phyloP scores from a whole-genome alignment of 2,888 invertebrate genomes.

The Noctua janthina region DNA sequence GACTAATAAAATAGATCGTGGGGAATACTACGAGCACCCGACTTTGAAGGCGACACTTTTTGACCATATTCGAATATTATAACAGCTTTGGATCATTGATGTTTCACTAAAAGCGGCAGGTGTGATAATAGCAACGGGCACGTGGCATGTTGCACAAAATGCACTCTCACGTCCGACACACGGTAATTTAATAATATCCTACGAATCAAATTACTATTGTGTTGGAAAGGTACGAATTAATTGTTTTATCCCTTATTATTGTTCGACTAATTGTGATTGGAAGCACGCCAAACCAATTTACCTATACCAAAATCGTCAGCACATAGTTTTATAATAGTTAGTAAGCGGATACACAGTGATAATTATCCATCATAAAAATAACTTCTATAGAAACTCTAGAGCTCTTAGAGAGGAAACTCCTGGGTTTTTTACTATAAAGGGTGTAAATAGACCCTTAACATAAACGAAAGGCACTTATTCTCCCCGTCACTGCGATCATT shows the following conservation, averaged over 20 bases:
- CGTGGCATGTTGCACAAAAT: constrained; percentile 65
- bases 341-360: neutral
- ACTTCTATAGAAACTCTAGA: neutral
- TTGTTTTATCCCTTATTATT: constrained; percentile 6
- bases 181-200: constrained; percentile 57
- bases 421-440: neutral
- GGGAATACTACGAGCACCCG: neutral
- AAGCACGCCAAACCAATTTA: neutral
- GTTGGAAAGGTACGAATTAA: constrained; percentile 15
- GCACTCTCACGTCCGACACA: constrained; percentile 70
- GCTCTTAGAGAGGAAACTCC: neutral
- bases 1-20: neutral
- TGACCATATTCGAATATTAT: constrained; percentile 8
- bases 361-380: neutral
- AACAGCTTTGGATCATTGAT: constrained; percentile 31
- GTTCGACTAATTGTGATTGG: constrained; percentile 7
- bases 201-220: constrained; percentile 46
- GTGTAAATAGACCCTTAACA: too few relatives aligned
- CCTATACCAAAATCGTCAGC: neutral
- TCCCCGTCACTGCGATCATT: too few relatives aligned
- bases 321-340: neutral
- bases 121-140: constrained; percentile 48
- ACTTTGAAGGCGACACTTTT: neutral
- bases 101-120: constrained; percentile 53
- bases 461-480: too few relatives aligned